Evolutionary conservation across 2,888 invertebrate genomes (phyloP).

Genomic region (Anoncus sp.): DNA sequence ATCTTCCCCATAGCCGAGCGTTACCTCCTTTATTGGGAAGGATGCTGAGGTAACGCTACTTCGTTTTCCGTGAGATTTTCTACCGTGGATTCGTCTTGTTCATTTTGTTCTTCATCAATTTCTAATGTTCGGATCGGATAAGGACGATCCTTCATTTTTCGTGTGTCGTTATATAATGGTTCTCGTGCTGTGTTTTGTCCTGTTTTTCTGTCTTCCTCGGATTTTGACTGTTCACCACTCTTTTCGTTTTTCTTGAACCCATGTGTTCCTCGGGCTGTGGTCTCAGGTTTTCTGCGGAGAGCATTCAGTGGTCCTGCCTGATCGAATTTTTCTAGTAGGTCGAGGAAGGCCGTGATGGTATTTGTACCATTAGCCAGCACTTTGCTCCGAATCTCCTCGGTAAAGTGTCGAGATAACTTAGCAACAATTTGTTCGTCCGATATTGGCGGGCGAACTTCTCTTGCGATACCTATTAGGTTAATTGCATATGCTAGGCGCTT

Average conservation of each 20-base stretch:
- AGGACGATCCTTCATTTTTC: too few relatives aligned
- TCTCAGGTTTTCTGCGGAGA: too few relatives aligned
- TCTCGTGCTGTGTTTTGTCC: too few relatives aligned
- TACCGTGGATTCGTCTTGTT: neutral
- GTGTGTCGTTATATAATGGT: too few relatives aligned
- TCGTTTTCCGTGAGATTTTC: neutral
- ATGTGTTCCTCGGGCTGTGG: too few relatives aligned
- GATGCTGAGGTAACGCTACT: neutral
- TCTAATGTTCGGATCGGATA: neutral
- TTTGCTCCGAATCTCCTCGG: neutral
- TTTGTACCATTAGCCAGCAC: neutral
- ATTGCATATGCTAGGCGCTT: neutral
- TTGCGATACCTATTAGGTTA: neutral
- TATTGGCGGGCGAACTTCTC: neutral
- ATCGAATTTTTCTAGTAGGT: neutral
- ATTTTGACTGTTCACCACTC: too few relatives aligned
- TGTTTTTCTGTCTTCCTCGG: too few relatives aligned
- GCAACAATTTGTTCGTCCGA: neutral
- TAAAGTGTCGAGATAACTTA: neutral
- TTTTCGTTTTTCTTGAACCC: too few relatives aligned
- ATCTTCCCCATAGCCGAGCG: slow-evolving; percentile 17
- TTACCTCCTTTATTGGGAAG: slow-evolving; percentile 3
- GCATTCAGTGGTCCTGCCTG: too few relatives aligned
- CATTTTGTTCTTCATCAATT: neutral
- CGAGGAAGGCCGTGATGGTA: neutral